Evolutionary conservation across 2,888 invertebrate species (phyloP), one percentile per base, ranked within the genome.

Genomic region (Formica aserva): DNA sequence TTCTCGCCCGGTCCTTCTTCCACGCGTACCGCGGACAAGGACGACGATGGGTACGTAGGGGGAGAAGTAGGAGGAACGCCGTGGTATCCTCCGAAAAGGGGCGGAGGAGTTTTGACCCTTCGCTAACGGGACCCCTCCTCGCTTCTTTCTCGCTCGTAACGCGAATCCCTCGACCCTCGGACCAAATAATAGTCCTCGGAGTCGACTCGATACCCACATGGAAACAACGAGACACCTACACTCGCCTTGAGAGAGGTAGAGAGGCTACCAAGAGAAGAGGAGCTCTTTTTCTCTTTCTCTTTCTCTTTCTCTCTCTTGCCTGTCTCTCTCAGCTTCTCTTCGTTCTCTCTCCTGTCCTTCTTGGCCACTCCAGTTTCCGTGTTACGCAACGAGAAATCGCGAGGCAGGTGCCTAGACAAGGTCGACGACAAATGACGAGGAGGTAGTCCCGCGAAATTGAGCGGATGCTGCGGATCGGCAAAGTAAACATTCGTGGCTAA

Each of bases 91-190:
- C 87, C 86, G 85, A 90, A 90, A 90, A 88, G 89, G 89, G 92
- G 91, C 90, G 92, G 91, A 92, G 91, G 91, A 92, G 92, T 92
- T 93, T 92, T 94, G 94, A 93, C 93, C 93, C 94, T 93, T 87
- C 90, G 92, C 93, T 94, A 94, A 94, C 94, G 94, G 94, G 94
- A 94, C 92, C 93, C 93, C 93, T 93, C 93, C 89, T 92, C 93
- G 93, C 93, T 93, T 92, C 91, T 89, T 92, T 91, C 92, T 93
- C 91, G 91, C 91, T 92, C 91, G 89, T 93, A 93, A 93, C 92
- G 92, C 92, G 91, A 93, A 93, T 92, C 91, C 92, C 84, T 91
- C 89, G 91, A 90, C 89, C 90, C 92, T 87, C 91, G 88, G 90
- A 89, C 89, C 90, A 93, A 93, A 94, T 94, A 93, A 94, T 94